These are phyloP conservation scores for Mizuhopecten yessoensis DNA, from an alignment of 1,140 invertebrate species.

Conservation along the genomic window DNA sequence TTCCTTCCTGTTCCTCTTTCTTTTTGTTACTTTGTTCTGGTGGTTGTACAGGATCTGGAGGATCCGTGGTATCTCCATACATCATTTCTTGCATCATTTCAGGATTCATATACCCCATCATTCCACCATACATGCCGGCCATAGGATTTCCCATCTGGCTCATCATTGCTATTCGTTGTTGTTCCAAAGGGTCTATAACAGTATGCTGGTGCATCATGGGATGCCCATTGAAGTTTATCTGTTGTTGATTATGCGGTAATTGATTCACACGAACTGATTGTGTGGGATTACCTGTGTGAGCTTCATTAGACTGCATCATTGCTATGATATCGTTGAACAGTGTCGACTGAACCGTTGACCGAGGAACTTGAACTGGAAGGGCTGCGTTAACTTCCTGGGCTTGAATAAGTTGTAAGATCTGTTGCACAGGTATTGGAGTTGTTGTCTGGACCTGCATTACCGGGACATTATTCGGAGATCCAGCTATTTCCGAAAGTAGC, in stretches of 20 bases:
- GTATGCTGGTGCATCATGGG: not conserved
- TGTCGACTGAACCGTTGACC: not conserved
- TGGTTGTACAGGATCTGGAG: not conserved
- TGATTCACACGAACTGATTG: not conserved
- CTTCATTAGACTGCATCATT: not conserved
- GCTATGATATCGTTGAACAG: not conserved
- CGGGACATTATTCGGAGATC: not conserved
- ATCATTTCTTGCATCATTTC: conserved; percentile 26
- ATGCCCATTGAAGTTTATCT: not conserved
- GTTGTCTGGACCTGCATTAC: not conserved
- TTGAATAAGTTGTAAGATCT: not conserved
- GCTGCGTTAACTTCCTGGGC: not conserved
- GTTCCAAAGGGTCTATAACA: not conserved
- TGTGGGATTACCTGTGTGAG: not conserved
- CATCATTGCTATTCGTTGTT: not conserved
- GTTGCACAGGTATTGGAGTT: not conserved
- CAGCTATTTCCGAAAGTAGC: not conserved
- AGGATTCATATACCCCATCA: conserved; percentile 11
- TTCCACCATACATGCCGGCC: not conserved
- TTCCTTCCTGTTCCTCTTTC: not conserved
- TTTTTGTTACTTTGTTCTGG: not conserved
- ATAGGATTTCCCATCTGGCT: not conserved
- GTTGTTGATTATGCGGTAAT: not conserved
- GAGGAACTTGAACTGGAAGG: not conserved
- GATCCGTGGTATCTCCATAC: not conserved